Conservation (phyloP, 2,888 invertebrate species). For the Hypercompe scribonia region DNA sequence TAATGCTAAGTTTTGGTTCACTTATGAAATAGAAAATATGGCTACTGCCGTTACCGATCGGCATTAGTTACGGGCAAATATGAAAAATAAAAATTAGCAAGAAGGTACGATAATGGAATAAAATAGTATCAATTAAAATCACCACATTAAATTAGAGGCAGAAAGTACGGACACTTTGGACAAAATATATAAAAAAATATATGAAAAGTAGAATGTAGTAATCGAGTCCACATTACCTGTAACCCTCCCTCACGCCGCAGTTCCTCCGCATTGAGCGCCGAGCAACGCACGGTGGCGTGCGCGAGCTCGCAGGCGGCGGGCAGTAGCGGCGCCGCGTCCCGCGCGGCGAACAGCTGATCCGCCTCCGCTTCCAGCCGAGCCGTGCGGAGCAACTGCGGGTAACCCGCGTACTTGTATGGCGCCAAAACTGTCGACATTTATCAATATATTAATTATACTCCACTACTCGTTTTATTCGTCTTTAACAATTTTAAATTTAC, state of each 20-base stretch:
- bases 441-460: not conserved
- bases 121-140: too few relatives aligned
- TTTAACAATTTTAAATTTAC: too few relatives aligned
- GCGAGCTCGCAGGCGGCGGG: constrained; percentile 97
- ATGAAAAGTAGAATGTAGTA: not conserved
- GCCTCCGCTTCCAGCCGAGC: constrained; percentile 97
- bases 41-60: too few relatives aligned
- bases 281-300: constrained; percentile 98
- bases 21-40: too few relatives aligned
- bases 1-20: too few relatives aligned
- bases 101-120: too few relatives aligned
- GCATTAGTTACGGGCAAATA: too few relatives aligned
- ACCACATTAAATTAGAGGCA: too few relatives aligned
- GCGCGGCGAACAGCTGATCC: constrained; percentile 93
- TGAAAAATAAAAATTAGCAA: too few relatives aligned
- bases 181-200: too few relatives aligned
- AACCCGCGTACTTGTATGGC: constrained; percentile 99
- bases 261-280: constrained; percentile 99
- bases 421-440: constrained; percentile 88
- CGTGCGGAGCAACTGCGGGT: constrained; percentile 98
- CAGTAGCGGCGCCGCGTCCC: constrained; percentile 86
- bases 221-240: constrained; percentile 84
- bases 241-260: constrained; percentile 97
- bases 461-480: too few relatives aligned
- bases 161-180: too few relatives aligned